phyloP scores from a whole-genome alignment of 2,888 invertebrate species.

The Pristionchus exspectatus region DNA sequence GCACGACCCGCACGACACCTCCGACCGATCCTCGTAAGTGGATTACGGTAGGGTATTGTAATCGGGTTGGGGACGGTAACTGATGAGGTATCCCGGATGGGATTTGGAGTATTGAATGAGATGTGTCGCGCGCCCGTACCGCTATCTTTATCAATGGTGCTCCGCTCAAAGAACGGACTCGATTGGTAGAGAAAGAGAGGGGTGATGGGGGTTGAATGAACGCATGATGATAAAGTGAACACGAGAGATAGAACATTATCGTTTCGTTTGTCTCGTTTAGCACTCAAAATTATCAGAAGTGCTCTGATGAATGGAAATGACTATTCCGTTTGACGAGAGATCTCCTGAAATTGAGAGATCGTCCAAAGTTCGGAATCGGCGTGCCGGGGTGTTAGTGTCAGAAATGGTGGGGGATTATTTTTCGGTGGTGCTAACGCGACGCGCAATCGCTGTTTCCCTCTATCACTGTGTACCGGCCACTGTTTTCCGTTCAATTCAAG shows the following conservation, averaged over 20 bases:
- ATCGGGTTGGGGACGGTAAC: background rate
- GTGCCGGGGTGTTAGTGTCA: background rate
- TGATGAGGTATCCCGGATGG: background rate
- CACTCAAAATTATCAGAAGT: too few species aligned
- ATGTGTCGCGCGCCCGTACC: too few species aligned
- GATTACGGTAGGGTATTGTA: background rate
- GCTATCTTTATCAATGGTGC: too few species aligned
- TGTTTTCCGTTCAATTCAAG: background rate
- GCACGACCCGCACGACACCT: conserved; percentile 13
- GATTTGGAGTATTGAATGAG: too few species aligned
- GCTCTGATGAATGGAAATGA: too few species aligned
- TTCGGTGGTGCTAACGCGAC: background rate
- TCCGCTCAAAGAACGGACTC: too few species aligned
- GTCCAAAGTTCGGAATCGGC: background rate
- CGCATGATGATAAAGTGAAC: background rate
- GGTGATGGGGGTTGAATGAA: background rate
- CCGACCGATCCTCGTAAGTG: conserved; percentile 23
- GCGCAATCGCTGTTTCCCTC: background rate
- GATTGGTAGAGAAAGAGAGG: background rate
- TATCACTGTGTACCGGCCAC: background rate
- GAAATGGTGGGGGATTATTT: background rate
- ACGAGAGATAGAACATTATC: background rate
- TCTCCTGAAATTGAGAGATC: too few species aligned
- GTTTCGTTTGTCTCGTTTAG: background rate
- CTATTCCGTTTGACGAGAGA: too few species aligned